Conservation (phyloP, 2,888 invertebrate species). For the Pachydiplax longipennis region DNA sequence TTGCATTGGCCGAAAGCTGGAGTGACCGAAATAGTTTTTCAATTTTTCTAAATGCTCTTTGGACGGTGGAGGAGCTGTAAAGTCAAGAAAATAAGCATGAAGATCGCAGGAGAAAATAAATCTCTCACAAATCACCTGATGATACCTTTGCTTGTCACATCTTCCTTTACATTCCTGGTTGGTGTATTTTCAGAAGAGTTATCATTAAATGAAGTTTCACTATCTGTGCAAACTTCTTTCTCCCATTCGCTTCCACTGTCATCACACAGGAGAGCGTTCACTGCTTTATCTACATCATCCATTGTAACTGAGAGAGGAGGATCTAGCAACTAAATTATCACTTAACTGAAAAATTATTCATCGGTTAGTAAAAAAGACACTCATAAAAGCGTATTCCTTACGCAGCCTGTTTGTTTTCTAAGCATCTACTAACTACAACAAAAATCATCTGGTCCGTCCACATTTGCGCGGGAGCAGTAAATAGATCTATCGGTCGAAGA, state of each 20-base stretch:
- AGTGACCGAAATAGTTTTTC: constrained; percentile 64
- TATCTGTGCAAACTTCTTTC: background rate
- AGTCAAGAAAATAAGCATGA: background rate
- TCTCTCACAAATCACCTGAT: background rate
- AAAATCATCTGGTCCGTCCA: no score
- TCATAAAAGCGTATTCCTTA: no score
- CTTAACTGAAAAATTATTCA: no score
- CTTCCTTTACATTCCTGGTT: background rate
- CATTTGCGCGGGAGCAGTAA: no score
- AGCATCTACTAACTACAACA: no score
- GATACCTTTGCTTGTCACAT: background rate
- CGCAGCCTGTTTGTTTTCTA: no score
- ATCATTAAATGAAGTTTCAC: background rate
- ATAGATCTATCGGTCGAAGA: no score
- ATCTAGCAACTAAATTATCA: no score
- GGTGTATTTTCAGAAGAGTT: background rate
- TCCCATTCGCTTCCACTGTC: constrained; percentile 30
- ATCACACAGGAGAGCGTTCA: constrained; percentile 20
- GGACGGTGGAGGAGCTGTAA: constrained; percentile 45
- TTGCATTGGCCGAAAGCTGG: constrained; percentile 65
- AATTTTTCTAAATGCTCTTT: constrained; percentile 60
- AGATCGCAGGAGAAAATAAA: background rate
- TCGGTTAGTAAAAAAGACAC: no score
- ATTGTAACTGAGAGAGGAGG: background rate
- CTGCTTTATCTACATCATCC: constrained; percentile 12